Base-by-base conservation (phyloP, 2,113 vertebrate species). In the Odontophorus gujanensis region DNA sequence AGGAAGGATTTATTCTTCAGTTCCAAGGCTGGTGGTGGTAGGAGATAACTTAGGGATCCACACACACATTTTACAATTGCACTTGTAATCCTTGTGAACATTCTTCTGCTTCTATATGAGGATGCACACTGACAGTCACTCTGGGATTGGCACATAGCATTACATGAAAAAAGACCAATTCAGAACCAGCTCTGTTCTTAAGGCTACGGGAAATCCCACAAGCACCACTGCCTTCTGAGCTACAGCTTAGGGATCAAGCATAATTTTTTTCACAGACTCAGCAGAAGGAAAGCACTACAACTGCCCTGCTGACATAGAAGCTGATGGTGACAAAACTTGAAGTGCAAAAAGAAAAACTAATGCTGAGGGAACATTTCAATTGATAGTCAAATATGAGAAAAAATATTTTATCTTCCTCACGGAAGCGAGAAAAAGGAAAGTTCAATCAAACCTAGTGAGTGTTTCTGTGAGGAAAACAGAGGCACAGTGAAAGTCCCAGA, bases 281-380 rank as follows among this genome's bases (percentile, higher is more conserved):
- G 72, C 38, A 77, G 68, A 78, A 62, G 50, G 75, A 30, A 95
- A 81, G 59, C 74, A 83, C 83, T 32, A 86, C 68, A 91, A 73
- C 79, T 90, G 73, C 47, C 65, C 81, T 69, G 21, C 32, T 85
- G 55, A 83, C 25, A 50, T 5, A 83, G 66, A 82, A 85, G 55
- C 68, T 78, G 55, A 73, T 62, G 65, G 47, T 2, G 11, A 69
- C 28, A 13, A 5, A 30, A 59, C 40, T 88, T 24, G 67, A 82
- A 47, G 50, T 63, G 53, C 55, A 90, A 74, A 69, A 53, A 55
- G 40, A 24, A 68, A 68, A 94, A 91, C 45, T 2, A 66, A 77
- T 30, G 42, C 47, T 90, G 2, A 85, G 42, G 74, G 79, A 90
- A 75, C 72, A 36, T 6, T 66, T 85, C 14, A 7, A 48, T 40